phyloP scores from a whole-genome alignment of 2,888 invertebrate genomes.

The Nephrotoma flavescens region DNA sequence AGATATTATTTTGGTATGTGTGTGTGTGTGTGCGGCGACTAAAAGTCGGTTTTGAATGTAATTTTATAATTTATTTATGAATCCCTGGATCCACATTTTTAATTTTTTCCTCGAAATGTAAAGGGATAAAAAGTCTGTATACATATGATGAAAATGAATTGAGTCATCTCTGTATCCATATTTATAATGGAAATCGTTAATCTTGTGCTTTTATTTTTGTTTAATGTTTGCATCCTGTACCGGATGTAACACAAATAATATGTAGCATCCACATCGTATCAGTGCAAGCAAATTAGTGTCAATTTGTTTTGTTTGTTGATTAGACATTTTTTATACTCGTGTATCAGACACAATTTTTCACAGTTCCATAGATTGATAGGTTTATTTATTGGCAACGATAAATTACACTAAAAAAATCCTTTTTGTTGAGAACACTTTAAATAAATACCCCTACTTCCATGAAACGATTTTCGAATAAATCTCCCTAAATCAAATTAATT shows the following conservation, averaged over 20 bases:
- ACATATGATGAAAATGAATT: neutral
- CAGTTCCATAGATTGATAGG: neutral
- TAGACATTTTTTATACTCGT: neutral
- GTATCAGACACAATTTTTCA: neutral
- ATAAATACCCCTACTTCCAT: neutral
- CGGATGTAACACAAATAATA: neutral
- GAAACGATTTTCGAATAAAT: neutral
- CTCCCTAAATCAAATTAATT: neutral
- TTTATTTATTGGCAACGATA: neutral
- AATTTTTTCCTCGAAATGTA: neutral
- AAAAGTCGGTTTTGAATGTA: neutral
- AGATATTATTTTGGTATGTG: neutral
- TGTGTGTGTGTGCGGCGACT: neutral
- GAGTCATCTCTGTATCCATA: neutral
- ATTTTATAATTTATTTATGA: neutral
- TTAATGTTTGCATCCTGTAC: neutral
- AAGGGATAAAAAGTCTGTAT: neutral
- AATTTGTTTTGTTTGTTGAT: neutral
- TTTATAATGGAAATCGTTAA: neutral
- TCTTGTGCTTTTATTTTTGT: neutral
- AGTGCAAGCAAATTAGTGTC: neutral
- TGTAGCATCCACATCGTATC: neutral
- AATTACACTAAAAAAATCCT: neutral
- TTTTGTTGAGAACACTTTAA: neutral
- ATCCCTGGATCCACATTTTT: neutral